Evolutionary conservation across 2,888 invertebrate genomes (phyloP).

Genomic region (Scaptomyza tumidula): DNA sequence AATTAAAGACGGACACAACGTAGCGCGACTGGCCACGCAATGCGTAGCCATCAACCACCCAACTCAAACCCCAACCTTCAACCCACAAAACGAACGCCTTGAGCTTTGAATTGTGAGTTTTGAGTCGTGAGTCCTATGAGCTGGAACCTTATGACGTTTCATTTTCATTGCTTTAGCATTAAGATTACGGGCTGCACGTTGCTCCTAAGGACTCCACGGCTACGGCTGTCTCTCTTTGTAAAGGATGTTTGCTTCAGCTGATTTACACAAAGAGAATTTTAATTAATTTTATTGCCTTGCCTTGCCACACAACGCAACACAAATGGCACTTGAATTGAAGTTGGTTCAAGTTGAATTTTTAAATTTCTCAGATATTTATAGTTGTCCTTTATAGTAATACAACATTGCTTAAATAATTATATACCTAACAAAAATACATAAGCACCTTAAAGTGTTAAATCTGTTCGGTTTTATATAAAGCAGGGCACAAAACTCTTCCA

Average conservation of each 20-base stretch:
- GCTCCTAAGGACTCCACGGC: conserved; percentile 24
- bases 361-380: background rate
- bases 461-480: background rate
- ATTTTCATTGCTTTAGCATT: conserved; percentile 65
- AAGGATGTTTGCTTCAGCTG: conserved; percentile 83
- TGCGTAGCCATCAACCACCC: conserved; percentile 37
- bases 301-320: conserved; percentile 36
- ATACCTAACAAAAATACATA: background rate
- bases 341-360: background rate
- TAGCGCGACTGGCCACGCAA: conserved; percentile 34
- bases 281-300: conserved; percentile 75
- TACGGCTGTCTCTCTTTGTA: conserved; percentile 22
- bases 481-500: conserved; percentile 16
- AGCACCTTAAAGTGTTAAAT: conserved; percentile 29
- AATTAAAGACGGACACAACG: conserved; percentile 73
- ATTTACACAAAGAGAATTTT: conserved; percentile 76
- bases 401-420: too few relatives aligned
- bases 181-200: conserved; percentile 59
- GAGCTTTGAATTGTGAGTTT: conserved; percentile 43
- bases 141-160: conserved; percentile 61
- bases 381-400: background rate
- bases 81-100: conserved; percentile 38
- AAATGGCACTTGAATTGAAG: conserved; percentile 3
- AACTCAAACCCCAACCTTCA: conserved; percentile 19
- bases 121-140: conserved; percentile 24